A percentile compares a stretch with the other conserved stretches of the same genome.
Conservation (phyloP, 2,113 vertebrate species). For the Lepus americanus region DNA sequence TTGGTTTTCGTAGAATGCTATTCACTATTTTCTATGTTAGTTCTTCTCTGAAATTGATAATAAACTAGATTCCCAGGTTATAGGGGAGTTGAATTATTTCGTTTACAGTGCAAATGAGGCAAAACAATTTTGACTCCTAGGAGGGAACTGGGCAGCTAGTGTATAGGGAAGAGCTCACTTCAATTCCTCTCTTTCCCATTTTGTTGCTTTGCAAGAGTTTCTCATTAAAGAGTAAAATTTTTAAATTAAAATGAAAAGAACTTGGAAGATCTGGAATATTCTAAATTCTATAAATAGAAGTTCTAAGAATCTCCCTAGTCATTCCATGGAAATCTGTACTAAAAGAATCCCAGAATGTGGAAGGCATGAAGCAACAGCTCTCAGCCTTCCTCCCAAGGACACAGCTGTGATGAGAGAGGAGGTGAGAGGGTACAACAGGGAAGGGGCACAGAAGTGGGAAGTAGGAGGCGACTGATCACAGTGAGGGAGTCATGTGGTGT, state of each 20-base stretch:
- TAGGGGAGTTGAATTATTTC: not conserved
- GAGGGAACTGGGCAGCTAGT: not conserved
- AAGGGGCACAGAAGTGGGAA: rapidly evolving
- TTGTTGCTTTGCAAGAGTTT: constrained; percentile 8
- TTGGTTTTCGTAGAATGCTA: not conserved
- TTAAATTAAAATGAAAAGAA: not conserved
- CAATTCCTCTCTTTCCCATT: not conserved
- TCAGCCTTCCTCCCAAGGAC: not conserved
- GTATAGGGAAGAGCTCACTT: not conserved
- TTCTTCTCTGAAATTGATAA: not conserved
- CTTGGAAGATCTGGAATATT: not conserved
- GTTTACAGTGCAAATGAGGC: constrained; percentile 16
- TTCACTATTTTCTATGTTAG: not conserved
- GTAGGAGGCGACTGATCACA: not conserved
- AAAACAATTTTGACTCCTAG: not conserved
- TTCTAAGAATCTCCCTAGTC: not conserved
- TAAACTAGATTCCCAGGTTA: not conserved
- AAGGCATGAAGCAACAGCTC: not conserved
- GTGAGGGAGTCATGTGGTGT: not conserved
- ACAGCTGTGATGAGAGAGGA: rapidly evolving
- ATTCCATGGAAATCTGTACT: not conserved
- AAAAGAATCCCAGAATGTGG: not conserved
- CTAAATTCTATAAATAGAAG: not conserved
- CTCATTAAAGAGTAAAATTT: not conserved
- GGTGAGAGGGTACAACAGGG: no score